Percentiles rank a stretch among this genome's conserved stretches.
Evolutionary conservation across 2,797 vertebrate genomes (phyloP).

Genomic region (Meda fulgida): DNA sequence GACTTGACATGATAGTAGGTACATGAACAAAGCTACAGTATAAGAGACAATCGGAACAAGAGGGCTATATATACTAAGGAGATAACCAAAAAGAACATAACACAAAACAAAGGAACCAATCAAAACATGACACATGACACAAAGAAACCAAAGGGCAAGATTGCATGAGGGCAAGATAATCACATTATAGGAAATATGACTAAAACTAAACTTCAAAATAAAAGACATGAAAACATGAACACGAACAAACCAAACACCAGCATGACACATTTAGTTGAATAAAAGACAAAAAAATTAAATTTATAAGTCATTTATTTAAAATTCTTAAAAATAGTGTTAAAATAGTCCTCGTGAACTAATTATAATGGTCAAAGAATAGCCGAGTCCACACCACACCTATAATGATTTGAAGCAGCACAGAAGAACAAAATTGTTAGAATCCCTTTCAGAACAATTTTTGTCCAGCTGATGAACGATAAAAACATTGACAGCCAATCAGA

Average conservation of each 20-base stretch:
- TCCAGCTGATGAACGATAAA: not conserved
- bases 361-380: no score
- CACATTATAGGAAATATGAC: not conserved
- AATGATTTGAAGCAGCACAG: not conserved
- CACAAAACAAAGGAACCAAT: no score
- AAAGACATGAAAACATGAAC: not conserved
- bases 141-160: no score
- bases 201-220: not conserved
- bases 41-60: no score
- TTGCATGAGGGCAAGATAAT: no score
- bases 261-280: not conserved
- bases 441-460: not conserved
- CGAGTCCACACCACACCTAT: not conserved
- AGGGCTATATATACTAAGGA: no score
- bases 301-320: fast-evolving
- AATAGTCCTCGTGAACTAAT: not conserved
- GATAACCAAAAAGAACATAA: no score
- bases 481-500: not conserved
- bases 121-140: no score
- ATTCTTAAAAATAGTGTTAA: not conserved
- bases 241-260: not conserved
- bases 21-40: no score
- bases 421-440: not conserved
- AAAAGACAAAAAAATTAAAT: no score
- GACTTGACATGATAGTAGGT: no score